phyloP scores from a whole-genome alignment of 2,797 vertebrate genomes.

The Gymnodraco acuticeps region DNA sequence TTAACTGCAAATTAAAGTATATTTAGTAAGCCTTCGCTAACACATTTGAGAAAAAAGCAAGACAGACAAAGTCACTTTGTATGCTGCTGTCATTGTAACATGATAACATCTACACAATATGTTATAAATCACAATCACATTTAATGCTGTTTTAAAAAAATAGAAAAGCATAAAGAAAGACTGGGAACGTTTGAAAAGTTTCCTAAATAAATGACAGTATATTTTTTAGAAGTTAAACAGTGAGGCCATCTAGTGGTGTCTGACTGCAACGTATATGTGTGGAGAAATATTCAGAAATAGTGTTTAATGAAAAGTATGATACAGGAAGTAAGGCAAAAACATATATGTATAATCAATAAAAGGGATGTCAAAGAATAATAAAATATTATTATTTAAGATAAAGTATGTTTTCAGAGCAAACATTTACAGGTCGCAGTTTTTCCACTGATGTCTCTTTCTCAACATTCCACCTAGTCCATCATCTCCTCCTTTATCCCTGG shows the following conservation, averaged over 20 bases:
- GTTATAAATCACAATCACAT: too few species aligned
- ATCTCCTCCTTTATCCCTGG: background rate
- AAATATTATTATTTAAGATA: background rate
- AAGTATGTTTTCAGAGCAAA: background rate
- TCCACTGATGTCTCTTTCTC: background rate
- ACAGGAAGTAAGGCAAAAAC: background rate
- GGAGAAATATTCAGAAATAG: background rate
- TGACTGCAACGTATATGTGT: background rate
- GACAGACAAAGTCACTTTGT: too few species aligned
- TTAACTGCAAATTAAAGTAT: slow-evolving; percentile 29
- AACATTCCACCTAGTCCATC: background rate
- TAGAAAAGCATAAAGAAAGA: too few species aligned
- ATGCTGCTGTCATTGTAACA: too few species aligned
- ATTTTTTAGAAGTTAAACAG: slow-evolving; percentile 1
- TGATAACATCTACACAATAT: too few species aligned
- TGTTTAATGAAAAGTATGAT: background rate
- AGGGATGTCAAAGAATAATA: background rate
- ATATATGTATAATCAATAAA: background rate
- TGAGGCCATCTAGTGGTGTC: slow-evolving; percentile 69
- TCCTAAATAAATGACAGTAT: too few species aligned
- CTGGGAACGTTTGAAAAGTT: too few species aligned
- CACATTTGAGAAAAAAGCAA: too few species aligned
- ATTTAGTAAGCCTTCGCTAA: background rate
- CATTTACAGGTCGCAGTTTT: background rate
- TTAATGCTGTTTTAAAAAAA: too few species aligned